Evolutionary conservation across 2,113 vertebrate genomes (phyloP), one percentile per base, ranked within the genome.

Genomic region (Colaptes auratus): DNA sequence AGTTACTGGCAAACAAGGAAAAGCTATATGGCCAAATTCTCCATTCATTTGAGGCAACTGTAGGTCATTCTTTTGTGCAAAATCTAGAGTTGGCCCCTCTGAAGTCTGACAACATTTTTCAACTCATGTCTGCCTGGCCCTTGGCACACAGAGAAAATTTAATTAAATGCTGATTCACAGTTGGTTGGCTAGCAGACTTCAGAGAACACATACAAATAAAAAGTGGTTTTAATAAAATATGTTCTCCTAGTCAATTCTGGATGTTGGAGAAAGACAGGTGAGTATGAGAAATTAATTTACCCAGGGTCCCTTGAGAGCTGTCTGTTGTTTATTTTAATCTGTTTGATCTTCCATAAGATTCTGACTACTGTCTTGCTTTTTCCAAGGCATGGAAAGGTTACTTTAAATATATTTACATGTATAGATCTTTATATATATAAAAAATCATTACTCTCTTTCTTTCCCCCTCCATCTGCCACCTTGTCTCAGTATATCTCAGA

Each of bases 171-270:
- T 90, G 91, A 71, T 93, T 89, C 61, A 64, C 71, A 65, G 7
- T 60, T 91, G 11, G 35, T 80, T 93, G 52, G 21, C 67, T 94
- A 76, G 64, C 71, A 97, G 82, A 88, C 86, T 91, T 94, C 95
- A 50, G n/a, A 93, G 86, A 97, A 69, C 69, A 95, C 6, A 88
- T 75, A 86, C 11, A 97, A 94, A 93, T 36, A 82, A 89, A 94
- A 96, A 96, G 84, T 31, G 25, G 66, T 95, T 96, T 97, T 91
- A 96, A 95, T 97, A 95, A 97, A 96, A 91, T 81, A 82, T 71
- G 15, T 90, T 92, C 88, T 88, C 69, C 82, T 74, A 58, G 35
- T 25, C 61, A 74, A 52, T 65, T 91, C 60, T 78, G 27, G 24
- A 12, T 48, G 44, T 31, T 80, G 33, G 42, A 79, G 16, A 27